phyloP scores from a whole-genome alignment of 2,113 vertebrate genomes.

The Bombycilla garrulus region DNA sequence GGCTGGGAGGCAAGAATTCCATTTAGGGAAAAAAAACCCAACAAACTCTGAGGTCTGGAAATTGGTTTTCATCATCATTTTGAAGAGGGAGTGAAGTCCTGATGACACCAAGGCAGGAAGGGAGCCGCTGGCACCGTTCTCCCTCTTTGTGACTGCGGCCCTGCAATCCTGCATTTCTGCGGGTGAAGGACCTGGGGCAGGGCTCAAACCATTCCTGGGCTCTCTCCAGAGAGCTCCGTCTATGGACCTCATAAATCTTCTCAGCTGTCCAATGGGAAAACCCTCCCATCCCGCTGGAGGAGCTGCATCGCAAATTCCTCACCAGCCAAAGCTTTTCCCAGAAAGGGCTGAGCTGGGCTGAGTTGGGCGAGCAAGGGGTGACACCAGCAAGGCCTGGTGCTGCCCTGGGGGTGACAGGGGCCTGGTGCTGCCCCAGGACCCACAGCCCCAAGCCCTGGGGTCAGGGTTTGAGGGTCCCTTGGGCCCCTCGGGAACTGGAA shows the following conservation, averaged over 20 bases:
- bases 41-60: conserved; percentile 14
- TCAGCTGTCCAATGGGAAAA: neutral
- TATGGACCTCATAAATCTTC: neutral
- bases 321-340: neutral
- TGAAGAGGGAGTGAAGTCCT: neutral
- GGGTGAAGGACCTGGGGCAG: neutral
- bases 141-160: neutral
- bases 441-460: neutral
- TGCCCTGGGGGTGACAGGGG: neutral
- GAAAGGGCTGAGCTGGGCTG: neutral
- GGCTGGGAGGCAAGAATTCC: conserved; percentile 35
- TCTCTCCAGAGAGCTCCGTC: neutral
- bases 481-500: neutral
- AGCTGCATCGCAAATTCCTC: neutral
- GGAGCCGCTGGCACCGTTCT: neutral
- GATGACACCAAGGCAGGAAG: conserved; percentile 1
- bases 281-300: neutral
- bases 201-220: neutral
- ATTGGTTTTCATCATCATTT: conserved; percentile 7
- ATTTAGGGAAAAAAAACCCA: neutral
- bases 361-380: rapidly evolving
- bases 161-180: neutral
- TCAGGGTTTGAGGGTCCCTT: rapidly evolving
- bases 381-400: neutral
- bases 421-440: neutral